These are phyloP conservation scores for Mamestra brassicae DNA, from an alignment of 2,888 invertebrate species.

Conservation along the genomic window DNA sequence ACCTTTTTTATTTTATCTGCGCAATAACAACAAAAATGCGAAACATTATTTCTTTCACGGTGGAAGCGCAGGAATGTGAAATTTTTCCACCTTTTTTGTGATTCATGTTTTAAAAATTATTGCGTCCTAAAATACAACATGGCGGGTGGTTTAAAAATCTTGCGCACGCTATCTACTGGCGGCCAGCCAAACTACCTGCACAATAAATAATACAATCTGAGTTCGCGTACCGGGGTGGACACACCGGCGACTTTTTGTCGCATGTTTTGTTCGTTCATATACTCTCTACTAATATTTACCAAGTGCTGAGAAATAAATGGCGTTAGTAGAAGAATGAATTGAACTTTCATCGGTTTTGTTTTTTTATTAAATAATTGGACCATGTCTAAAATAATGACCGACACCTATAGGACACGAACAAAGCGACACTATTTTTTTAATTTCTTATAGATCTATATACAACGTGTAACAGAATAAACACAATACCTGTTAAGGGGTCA, in stretches of 20 bases:
- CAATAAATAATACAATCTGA: constrained; percentile 87
- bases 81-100: constrained; percentile 81
- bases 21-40: constrained; percentile 60
- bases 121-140: constrained; percentile 83
- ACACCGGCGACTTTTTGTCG: constrained; percentile 63
- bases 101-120: constrained; percentile 87
- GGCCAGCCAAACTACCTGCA: constrained; percentile 88
- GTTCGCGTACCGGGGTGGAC: constrained; percentile 56
- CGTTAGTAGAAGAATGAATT: no score
- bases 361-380: no score
- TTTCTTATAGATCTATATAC: no score
- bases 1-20: constrained; percentile 33
- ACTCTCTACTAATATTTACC: background rate
- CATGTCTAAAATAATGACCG: no score
- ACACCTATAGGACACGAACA: no score
- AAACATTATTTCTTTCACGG: constrained; percentile 65
- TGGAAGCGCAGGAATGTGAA: constrained; percentile 67
- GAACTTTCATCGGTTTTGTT: no score
- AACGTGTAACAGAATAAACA: no score
- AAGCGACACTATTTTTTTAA: no score
- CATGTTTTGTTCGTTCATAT: background rate
- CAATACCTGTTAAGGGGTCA: no score
- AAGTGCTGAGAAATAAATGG: no score
- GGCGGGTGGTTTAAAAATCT: constrained; percentile 85
- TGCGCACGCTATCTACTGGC: constrained; percentile 86